A percentile compares a stretch with the other conserved stretches of the same genome.
These are phyloP conservation scores for Strix uralensis DNA, from an alignment of 2,113 vertebrate species.

Conservation along the genomic window DNA sequence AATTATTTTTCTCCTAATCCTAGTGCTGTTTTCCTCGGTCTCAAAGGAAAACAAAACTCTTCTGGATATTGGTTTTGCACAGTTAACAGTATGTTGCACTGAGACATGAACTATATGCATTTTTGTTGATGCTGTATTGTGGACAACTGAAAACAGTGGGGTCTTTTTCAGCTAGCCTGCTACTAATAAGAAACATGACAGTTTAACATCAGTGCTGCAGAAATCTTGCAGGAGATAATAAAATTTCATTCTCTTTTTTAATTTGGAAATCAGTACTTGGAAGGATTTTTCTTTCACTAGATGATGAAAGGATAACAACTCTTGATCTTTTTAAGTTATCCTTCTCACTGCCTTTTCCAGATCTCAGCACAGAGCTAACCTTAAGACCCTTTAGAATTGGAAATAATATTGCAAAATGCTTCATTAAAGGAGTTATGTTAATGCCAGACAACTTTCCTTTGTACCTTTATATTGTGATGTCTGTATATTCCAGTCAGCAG, in stretches of 20 bases:
- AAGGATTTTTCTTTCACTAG: not conserved
- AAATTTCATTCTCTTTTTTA: not conserved
- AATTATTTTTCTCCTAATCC: conserved; percentile 19
- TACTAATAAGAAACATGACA: not conserved
- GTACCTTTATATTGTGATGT: not conserved
- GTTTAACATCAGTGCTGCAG: not conserved
- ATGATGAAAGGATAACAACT: not conserved
- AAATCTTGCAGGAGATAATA: not conserved
- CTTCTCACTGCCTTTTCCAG: not conserved
- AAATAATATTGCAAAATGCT: not conserved
- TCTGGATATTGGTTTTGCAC: not conserved
- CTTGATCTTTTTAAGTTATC: not conserved
- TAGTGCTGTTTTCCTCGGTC: not conserved
- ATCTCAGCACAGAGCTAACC: not conserved
- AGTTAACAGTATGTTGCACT: not conserved
- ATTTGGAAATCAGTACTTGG: not conserved
- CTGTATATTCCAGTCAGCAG: not conserved
- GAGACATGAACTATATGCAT: not conserved
- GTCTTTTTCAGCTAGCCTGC: not conserved
- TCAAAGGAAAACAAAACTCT: not conserved
- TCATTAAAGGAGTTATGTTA: not conserved
- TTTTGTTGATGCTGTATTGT: not conserved
- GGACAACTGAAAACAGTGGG: not conserved
- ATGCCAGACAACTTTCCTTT: not conserved
- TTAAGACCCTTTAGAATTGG: not conserved